Conservation (phyloP, 2,113 vertebrate species). For the Ceyx melanurus region DNA sequence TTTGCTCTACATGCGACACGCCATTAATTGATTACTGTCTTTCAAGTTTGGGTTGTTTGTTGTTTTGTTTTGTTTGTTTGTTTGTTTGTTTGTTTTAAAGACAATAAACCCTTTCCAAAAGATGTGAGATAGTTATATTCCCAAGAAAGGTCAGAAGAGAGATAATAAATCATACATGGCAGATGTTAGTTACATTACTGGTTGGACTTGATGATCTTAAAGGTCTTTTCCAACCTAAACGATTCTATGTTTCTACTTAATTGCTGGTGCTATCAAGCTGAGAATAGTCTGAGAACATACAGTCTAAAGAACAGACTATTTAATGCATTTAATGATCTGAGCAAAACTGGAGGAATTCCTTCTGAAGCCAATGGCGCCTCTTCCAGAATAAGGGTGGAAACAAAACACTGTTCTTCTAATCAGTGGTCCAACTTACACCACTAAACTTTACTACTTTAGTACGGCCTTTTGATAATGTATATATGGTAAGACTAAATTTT, state of each 20-base stretch:
- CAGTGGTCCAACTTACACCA: not conserved
- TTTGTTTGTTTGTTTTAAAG: not conserved
- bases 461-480: not conserved
- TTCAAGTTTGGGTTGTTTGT: not conserved
- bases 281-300: not conserved
- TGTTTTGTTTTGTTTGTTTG: not conserved
- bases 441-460: not conserved
- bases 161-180: not conserved
- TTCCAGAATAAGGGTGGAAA: not conserved
- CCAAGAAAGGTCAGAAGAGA: not conserved
- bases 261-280: not conserved
- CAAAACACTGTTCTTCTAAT: not conserved
- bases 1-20: not conserved
- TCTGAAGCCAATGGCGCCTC: not conserved
- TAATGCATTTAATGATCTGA: not conserved
- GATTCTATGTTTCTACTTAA: not conserved
- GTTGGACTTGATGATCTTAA: not conserved
- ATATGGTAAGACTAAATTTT: not conserved
- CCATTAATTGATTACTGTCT: not conserved
- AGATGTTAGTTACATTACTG: not conserved
- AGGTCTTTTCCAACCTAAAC: not conserved
- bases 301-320: not conserved
- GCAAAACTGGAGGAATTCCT: not conserved
- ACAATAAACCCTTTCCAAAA: not conserved
- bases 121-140: not conserved